Conservation (phyloP, 1,140 invertebrate genomes). For the Drosophila jambulina region DNA sequence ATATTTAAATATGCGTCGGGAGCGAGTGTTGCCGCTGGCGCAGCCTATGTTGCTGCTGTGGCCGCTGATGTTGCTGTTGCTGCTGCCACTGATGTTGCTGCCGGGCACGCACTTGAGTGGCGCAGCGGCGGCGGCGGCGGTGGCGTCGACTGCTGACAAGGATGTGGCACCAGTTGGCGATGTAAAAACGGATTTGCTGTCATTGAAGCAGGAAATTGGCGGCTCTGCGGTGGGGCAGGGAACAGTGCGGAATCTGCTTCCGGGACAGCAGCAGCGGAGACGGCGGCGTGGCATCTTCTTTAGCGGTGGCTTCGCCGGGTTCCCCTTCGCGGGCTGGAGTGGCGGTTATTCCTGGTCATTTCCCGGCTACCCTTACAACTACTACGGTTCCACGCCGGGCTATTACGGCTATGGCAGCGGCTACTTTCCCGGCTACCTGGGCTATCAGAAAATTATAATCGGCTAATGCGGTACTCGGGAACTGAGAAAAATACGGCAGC, state of each 20-base stretch:
- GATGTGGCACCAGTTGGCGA: conserved; percentile 77
- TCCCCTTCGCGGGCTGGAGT: conserved; percentile 39
- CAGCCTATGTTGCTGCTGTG: conserved; percentile 8
- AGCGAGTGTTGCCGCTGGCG: conserved; percentile 35
- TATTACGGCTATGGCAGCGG: conserved; percentile 56
- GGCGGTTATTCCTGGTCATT: conserved; percentile 47
- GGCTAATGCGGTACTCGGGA: conserved; percentile 39
- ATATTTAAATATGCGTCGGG: conserved; percentile 44
- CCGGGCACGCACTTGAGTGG: conserved; percentile 66
- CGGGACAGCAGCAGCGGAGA: conserved; percentile 9
- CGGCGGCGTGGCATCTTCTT: conserved; percentile 64
- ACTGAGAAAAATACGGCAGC: neutral
- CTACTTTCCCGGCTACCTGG: conserved; percentile 65
- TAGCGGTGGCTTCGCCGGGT: conserved; percentile 31
- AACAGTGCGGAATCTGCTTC: conserved; percentile 3
- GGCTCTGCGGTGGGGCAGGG: conserved; percentile 47
- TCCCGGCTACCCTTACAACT: conserved; percentile 34
- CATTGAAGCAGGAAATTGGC: conserved; percentile 80
- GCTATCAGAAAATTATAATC: conserved; percentile 71
- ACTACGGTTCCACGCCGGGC: conserved; percentile 34
- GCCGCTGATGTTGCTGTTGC: conserved; percentile 12
- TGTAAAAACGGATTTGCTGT: conserved; percentile 79
- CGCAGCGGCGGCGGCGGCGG: conserved; percentile 23
- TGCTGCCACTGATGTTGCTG: conserved; percentile 29
- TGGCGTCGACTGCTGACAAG: conserved; percentile 69